Evolutionary conservation across 2,888 invertebrate genomes (phyloP).

Genomic region (Carpatolechia fugitivella): DNA sequence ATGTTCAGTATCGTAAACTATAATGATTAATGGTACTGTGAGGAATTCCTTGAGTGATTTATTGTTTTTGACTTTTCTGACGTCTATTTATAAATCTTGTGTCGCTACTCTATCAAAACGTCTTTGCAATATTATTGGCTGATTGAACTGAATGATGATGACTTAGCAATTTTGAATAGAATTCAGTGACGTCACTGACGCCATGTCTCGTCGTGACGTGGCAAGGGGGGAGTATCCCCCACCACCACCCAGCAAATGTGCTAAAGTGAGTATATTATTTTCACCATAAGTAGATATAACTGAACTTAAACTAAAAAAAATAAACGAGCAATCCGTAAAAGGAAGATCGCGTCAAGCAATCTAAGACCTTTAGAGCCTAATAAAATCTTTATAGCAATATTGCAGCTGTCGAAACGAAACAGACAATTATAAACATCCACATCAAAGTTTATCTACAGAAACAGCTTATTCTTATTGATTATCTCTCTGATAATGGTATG

Average conservation of each 20-base stretch:
- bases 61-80: neutral
- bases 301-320: no score
- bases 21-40: constrained; percentile 5
- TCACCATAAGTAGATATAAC: no score
- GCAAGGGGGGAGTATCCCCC: constrained; percentile 42
- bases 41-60: constrained; percentile 8
- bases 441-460: no score
- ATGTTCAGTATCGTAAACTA: neutral
- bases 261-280: constrained; percentile 58
- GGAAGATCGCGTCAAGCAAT: no score
- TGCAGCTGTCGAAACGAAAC: no score
- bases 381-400: no score
- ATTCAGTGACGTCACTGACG: neutral
- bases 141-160: neutral
- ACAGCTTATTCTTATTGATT: no score
- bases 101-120: neutral
- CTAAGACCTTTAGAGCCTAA: no score
- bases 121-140: neutral
- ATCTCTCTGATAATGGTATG: no score
- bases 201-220: constrained; percentile 58
- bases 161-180: neutral
- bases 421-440: no score
- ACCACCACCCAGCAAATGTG: constrained; percentile 65
- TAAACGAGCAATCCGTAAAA: no score
- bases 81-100: neutral